Conservation (phyloP, 2,888 invertebrate genomes). For the Dromius quadrimaculatus region DNA sequence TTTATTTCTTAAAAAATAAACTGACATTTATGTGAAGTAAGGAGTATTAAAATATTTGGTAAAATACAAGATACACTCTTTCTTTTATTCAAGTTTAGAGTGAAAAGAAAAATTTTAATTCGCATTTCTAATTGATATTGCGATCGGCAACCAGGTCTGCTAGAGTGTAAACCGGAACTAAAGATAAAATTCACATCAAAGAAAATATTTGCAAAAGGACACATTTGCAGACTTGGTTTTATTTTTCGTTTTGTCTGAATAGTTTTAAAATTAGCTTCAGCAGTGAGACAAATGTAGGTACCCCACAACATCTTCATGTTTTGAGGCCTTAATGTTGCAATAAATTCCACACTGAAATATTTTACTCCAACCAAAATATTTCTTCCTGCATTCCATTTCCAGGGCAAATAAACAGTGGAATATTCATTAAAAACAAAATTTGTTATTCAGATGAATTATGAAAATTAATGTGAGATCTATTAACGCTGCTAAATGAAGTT, state of each 20-base stretch:
- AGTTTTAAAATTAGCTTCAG: constrained; percentile 37
- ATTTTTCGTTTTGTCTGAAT: constrained; percentile 26
- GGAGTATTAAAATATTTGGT: no score
- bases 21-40: no score
- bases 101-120: neutral
- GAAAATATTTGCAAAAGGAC: constrained; percentile 30
- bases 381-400: constrained; percentile 23
- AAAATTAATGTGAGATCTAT: no score
- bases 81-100: no score
- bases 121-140: neutral
- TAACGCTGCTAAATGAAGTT: no score
- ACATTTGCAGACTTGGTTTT: constrained; percentile 44
- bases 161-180: constrained; percentile 11
- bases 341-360: constrained; percentile 19
- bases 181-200: constrained; percentile 7
- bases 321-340: constrained; percentile 22
- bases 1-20: no score
- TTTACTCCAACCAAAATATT: constrained; percentile 22
- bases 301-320: constrained; percentile 12
- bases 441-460: no score
- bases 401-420: neutral
- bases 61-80: no score
- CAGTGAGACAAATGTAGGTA: constrained; percentile 32
- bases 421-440: no score
- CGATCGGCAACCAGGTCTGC: constrained; percentile 4